A percentile compares a stretch with the other conserved stretches of the same genome.
These are phyloP conservation scores for Paralichthys olivaceus DNA, from an alignment of 2,113 vertebrate species.

Conservation along the genomic window DNA sequence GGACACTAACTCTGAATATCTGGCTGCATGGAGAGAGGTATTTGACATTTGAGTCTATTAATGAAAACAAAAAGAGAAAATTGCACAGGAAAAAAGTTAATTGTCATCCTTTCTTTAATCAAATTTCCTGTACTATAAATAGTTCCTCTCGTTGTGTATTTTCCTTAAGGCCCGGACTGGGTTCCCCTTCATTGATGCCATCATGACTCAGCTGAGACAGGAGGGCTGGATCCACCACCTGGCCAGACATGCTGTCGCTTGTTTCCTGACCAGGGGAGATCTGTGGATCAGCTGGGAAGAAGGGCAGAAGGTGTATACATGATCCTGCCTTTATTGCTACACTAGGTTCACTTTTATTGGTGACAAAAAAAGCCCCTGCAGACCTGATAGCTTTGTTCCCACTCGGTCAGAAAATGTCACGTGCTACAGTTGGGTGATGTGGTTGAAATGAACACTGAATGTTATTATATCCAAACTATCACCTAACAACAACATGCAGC, in stretches of 20 bases:
- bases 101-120: too few relatives aligned
- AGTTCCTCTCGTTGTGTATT: background rate
- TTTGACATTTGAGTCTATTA: background rate
- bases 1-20: conserved; percentile 74
- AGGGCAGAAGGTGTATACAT: conserved; percentile 75
- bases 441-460: too few relatives aligned
- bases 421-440: too few relatives aligned
- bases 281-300: conserved; percentile 83
- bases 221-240: conserved; percentile 85
- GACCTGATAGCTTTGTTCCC: too few relatives aligned
- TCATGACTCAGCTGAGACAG: conserved; percentile 81
- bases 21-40: conserved; percentile 80
- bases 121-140: background rate
- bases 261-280: conserved; percentile 81
- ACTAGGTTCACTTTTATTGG: background rate
- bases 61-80: background rate
- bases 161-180: conserved; percentile 70
- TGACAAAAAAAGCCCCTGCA: too few relatives aligned
- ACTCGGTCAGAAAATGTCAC: too few relatives aligned
- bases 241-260: conserved; percentile 80
- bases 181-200: conserved; percentile 81
- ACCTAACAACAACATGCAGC: too few relatives aligned
- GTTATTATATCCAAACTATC: too few relatives aligned
- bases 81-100: too few relatives aligned
- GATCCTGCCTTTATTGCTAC: too few relatives aligned